These are phyloP conservation scores for Brienomyrus brachyistius DNA, from an alignment of 2,113 vertebrate species.

Conservation along the genomic window DNA sequence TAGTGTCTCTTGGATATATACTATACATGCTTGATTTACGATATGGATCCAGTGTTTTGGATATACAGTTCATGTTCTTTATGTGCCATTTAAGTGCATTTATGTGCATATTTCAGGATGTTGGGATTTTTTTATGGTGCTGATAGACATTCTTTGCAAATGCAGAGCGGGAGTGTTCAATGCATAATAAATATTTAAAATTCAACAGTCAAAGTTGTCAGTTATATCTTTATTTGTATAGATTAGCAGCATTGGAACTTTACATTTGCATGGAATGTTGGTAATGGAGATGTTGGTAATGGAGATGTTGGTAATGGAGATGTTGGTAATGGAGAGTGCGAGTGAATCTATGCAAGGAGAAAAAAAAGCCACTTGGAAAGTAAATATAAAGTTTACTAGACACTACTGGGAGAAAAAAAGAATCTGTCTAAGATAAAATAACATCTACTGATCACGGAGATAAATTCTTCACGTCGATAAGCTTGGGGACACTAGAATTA, in stretches of 20 bases:
- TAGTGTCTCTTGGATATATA: background rate
- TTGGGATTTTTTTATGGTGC: background rate
- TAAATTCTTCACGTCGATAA: background rate
- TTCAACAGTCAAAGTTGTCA: background rate
- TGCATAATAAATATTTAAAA: conserved; percentile 8
- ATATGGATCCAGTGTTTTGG: background rate
- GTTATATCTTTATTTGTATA: background rate
- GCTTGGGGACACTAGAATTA: background rate
- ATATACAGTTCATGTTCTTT: background rate
- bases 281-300: background rate
- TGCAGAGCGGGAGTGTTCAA: background rate
- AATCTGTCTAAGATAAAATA: background rate
- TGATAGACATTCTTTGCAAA: background rate
- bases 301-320: background rate
- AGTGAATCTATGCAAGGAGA: background rate
- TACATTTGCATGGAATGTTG: background rate
- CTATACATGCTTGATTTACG: background rate
- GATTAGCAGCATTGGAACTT: background rate
- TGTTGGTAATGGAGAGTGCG: background rate
- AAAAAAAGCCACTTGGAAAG: background rate
- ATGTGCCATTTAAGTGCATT: background rate
- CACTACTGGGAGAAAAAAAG: background rate
- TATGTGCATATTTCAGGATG: background rate
- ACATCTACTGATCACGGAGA: background rate
- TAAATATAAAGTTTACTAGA: background rate